phyloP scores from a whole-genome alignment of 2,888 invertebrate species.

The Limnephilus rhombicus region DNA sequence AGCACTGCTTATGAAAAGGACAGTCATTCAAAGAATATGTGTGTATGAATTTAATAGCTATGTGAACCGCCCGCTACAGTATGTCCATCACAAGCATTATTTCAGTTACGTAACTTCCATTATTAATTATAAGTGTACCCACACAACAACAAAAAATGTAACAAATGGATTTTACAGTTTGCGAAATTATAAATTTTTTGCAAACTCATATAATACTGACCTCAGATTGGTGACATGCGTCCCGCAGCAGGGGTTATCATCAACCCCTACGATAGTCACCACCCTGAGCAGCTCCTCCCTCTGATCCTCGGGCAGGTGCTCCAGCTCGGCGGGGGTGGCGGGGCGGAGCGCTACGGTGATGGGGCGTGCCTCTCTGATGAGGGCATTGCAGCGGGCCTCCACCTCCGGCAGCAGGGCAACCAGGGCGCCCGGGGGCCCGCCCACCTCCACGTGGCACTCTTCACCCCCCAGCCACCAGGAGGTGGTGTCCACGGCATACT shows the following conservation, averaged over 20 bases:
- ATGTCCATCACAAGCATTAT: too few relatives aligned
- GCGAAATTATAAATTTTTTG: too few relatives aligned
- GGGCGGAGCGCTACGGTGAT: conserved; percentile 76
- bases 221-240: conserved; percentile 89
- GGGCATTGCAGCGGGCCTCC: conserved; percentile 83
- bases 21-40: not conserved
- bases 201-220: conserved; percentile 67
- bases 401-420: conserved; percentile 75
- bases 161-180: too few relatives aligned
- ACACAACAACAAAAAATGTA: too few relatives aligned
- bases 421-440: conserved; percentile 75
- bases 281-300: conserved; percentile 84
- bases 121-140: too few relatives aligned
- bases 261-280: conserved; percentile 86
- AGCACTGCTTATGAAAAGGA: too few relatives aligned
- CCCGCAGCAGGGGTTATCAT: conserved; percentile 92
- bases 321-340: conserved; percentile 79
- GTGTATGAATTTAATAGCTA: too few relatives aligned
- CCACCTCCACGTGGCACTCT: conserved; percentile 84
- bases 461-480: conserved; percentile 91
- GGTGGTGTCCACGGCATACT: conserved; percentile 83
- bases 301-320: conserved; percentile 89
- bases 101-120: too few relatives aligned
- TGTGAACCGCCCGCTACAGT: too few relatives aligned
- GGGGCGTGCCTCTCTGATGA: conserved; percentile 81